Conservation (phyloP, 2,797 vertebrate species). For the Dryobates pubescens region DNA sequence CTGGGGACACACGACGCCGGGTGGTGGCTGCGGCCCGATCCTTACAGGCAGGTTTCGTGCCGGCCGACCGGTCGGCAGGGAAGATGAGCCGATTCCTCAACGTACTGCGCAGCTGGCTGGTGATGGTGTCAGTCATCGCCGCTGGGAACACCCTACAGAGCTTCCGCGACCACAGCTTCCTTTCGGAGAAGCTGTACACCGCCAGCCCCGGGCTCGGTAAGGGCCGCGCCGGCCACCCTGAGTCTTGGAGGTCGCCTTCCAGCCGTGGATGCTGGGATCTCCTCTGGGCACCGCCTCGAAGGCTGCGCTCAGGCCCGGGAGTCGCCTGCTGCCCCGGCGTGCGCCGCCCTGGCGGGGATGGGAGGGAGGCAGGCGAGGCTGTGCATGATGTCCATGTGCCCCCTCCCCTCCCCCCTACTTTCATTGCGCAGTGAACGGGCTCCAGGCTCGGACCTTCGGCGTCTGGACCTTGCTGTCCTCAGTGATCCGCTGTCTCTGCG, state of each 20-base stretch:
- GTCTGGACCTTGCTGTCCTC: slow-evolving; percentile 95
- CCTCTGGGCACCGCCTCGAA: background rate
- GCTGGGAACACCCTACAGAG: slow-evolving; percentile 94
- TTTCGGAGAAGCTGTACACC: slow-evolving; percentile 96
- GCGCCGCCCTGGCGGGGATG: background rate
- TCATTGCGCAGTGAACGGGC: slow-evolving; percentile 88
- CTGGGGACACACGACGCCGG: background rate
- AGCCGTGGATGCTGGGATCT: background rate
- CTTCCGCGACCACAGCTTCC: slow-evolving; percentile 93
- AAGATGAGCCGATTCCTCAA: slow-evolving; percentile 93
- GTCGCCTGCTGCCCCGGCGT: background rate
- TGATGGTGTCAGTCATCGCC: slow-evolving; percentile 94
- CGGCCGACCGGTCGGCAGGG: background rate
- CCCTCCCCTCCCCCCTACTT: background rate
- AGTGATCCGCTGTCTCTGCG: slow-evolving; percentile 92
- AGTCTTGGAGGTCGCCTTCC: background rate
- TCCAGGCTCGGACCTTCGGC: slow-evolving; percentile 95
- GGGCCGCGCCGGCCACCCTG: background rate
- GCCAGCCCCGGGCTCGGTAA: slow-evolving; percentile 90
- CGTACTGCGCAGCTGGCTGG: slow-evolving; percentile 92
- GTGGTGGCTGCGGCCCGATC: background rate
- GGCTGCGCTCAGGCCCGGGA: background rate
- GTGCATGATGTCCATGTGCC: background rate
- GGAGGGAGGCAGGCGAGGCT: background rate
- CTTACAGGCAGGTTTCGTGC: background rate